These are phyloP conservation scores for Narcine bancroftii DNA, from an alignment of 2,113 vertebrate genomes.

Conservation along the genomic window DNA sequence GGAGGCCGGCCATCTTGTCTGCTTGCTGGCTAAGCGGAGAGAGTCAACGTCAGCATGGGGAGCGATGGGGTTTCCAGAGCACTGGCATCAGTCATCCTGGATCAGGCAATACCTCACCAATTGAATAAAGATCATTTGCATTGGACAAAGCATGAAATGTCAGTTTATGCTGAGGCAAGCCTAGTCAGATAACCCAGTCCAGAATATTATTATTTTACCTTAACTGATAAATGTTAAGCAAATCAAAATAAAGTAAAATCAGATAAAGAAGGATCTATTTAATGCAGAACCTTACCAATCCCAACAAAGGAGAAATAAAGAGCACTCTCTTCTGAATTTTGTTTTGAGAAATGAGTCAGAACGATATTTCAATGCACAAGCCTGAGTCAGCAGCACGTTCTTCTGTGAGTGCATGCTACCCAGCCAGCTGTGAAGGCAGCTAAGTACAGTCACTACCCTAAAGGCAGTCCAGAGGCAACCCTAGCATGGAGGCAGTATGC, in stretches of 20 bases:
- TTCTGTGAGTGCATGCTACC: conserved; percentile 48
- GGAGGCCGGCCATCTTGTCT: no score
- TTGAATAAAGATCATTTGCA: no score
- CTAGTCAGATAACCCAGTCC: neutral
- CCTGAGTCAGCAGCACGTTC: conserved; percentile 52
- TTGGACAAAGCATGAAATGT: no score
- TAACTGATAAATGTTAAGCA: neutral
- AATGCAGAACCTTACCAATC: conserved; percentile 41
- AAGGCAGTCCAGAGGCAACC: conserved; percentile 55
- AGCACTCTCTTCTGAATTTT: neutral
- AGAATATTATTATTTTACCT: neutral
- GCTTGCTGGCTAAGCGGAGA: no score
- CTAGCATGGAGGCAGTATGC: conserved; percentile 50
- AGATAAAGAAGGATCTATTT: conserved; percentile 30
- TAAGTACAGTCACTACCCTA: conserved; percentile 52
- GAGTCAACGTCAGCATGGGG: no score
- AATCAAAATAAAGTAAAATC: neutral
- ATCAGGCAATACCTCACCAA: no score
- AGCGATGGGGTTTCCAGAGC: no score
- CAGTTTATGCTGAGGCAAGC: no score
- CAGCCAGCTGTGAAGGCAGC: conserved; percentile 56
- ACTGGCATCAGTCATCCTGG: no score
- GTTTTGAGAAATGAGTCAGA: conserved; percentile 40
- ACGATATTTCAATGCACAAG: conserved; percentile 46
- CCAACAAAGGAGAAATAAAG: conserved; percentile 41